phyloP scores from a whole-genome alignment of 1,140 invertebrate species.

The Nilaparvata lugens region DNA sequence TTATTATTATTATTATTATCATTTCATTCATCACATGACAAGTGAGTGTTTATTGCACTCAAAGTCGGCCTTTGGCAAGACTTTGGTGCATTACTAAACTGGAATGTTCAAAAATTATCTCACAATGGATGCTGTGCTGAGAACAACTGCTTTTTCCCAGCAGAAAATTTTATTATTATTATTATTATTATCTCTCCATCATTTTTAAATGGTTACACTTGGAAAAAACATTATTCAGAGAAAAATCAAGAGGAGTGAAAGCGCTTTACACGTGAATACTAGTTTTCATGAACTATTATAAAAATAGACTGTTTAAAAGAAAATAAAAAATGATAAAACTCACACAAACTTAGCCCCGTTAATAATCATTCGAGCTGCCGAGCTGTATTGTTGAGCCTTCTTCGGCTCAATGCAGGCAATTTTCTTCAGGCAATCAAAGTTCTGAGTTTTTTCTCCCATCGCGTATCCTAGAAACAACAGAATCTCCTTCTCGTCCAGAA shows the following conservation, averaged over 20 bases:
- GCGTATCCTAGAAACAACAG: slow-evolving; percentile 57
- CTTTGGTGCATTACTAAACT: too few species aligned
- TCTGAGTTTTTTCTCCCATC: slow-evolving; percentile 49
- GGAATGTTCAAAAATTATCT: too few species aligned
- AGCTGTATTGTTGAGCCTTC: slow-evolving; percentile 60
- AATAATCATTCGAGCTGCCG: slow-evolving; percentile 60
- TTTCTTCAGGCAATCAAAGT: slow-evolving; percentile 61
- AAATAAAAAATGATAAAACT: slow-evolving; percentile 20
- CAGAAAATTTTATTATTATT: too few species aligned
- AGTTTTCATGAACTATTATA: background rate
- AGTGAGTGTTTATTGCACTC: too few species aligned
- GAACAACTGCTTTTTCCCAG: too few species aligned
- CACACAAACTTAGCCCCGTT: slow-evolving; percentile 58
- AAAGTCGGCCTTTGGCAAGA: too few species aligned
- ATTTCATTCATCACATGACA: too few species aligned
- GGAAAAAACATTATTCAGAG: background rate
- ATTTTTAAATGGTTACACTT: background rate
- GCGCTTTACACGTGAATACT: too few species aligned
- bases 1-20: too few species aligned
- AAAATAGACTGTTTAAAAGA: background rate
- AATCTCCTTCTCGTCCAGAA: slow-evolving; percentile 54
- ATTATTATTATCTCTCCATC: background rate
- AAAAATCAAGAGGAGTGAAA: background rate
- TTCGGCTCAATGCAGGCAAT: slow-evolving; percentile 63
- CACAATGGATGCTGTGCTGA: too few species aligned